These are phyloP conservation scores for Brachyalestes nurse DNA, from an alignment of 2,797 vertebrate species.

Conservation along the genomic window DNA sequence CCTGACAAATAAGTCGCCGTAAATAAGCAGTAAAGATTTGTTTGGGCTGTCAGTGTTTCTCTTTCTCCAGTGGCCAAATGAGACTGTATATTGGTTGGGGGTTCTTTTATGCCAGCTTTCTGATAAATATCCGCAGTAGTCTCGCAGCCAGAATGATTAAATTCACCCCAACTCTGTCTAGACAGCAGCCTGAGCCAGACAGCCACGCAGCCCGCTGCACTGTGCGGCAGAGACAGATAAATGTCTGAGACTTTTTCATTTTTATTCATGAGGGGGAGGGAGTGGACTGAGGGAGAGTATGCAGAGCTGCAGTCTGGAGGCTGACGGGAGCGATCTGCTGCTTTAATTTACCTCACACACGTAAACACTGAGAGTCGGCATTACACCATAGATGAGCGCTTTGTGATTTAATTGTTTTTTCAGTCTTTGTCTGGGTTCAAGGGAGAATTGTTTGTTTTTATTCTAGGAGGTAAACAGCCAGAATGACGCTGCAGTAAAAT, in stretches of 20 bases:
- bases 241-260: conserved; percentile 57
- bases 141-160: conserved; percentile 51
- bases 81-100: conserved; percentile 15
- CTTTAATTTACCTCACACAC: conserved; percentile 35
- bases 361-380: conserved; percentile 34
- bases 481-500: background rate
- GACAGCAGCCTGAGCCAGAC: conserved; percentile 55
- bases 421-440: background rate
- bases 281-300: conserved; percentile 20
- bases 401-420: conserved; percentile 17
- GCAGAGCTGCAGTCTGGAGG: conserved; percentile 40
- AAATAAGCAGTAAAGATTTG: conserved; percentile 12
- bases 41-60: background rate
- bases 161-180: conserved; percentile 56
- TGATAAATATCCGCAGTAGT: conserved; percentile 39
- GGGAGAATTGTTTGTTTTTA: background rate
- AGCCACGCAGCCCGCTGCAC: conserved; percentile 49
- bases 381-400: conserved; percentile 31
- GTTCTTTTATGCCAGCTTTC: conserved; percentile 20
- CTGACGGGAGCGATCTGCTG: conserved; percentile 26
- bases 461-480: background rate
- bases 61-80: background rate
- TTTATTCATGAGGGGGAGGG: conserved; percentile 57
- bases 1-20: conserved; percentile 33
- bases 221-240: conserved; percentile 51